phyloP scores from a whole-genome alignment of 2,113 vertebrate genomes.

The Laticauda laticaudata region DNA sequence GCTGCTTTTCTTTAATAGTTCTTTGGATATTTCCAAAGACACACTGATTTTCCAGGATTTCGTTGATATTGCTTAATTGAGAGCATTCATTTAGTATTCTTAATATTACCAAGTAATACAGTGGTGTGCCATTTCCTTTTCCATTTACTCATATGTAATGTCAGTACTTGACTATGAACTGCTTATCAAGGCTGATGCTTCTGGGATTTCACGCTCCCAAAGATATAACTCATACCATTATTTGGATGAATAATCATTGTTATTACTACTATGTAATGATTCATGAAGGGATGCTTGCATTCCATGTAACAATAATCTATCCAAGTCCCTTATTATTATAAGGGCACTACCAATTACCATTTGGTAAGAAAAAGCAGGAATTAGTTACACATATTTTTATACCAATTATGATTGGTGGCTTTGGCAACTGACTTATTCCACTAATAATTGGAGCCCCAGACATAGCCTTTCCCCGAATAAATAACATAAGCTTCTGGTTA shows the following conservation, averaged over 20 bases:
- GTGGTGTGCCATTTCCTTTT: neutral
- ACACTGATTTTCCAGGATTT: neutral
- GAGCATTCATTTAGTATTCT: neutral
- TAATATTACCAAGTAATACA: neutral
- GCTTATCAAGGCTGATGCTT: neutral
- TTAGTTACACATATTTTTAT: neutral
- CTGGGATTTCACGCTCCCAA: neutral
- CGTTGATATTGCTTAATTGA: neutral
- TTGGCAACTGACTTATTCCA: too few relatives aligned
- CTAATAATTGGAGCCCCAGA: too few relatives aligned
- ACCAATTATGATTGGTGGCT: too few relatives aligned
- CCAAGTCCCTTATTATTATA: neutral
- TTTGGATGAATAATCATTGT: neutral
- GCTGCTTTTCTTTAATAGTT: neutral
- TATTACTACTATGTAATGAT: neutral
- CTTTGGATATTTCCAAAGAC: neutral
- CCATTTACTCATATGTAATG: neutral
- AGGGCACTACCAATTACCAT: neutral
- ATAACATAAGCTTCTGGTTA: too few relatives aligned
- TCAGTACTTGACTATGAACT: neutral
- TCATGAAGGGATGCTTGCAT: neutral
- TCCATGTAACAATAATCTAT: neutral
- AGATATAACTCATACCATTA: neutral
- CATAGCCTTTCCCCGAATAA: too few relatives aligned
- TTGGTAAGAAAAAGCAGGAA: neutral